Base-by-base conservation (phyloP, 2,888 invertebrate genomes). In the Brachyptera risi region DNA sequence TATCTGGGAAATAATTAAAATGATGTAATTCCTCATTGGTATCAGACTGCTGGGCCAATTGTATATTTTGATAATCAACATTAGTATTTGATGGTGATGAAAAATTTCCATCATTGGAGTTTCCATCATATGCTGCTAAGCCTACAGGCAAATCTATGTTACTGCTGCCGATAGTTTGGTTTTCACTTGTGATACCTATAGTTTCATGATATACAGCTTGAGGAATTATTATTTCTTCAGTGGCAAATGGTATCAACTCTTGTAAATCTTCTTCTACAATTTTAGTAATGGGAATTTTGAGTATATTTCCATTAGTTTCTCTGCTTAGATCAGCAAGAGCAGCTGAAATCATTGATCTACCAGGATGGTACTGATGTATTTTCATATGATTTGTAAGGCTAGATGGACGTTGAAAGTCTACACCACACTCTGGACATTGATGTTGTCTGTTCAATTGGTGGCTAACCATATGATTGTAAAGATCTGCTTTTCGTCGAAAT, bases 351-450 rank as follows among this genome's bases (percentile, higher is more conserved):
- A 54, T 54, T 3, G 35, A 31, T 54, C 54, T 54, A n/a, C 54
- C 54, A 19, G 54, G 54, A 54, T 54, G 54, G 37, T 54, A 54
- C 4, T 31, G 17, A 35, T 59, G 59, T 17, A 59, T 59, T 59
- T 59, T 69, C 70, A 74, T 71, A 59, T 77, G 77, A 7, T 69
- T 66, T 35, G 74, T 72, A 1, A 77, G 68, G 60, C 71, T 75
- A 1, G 69, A 67, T 61, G 75, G 75, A 0, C 74, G 72, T 24
- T 73, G 68, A 61, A 77, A 78, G 9, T 75, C 67, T 59, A 72
- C 73, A 1, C 76, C 75, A 49, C 78, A 78, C 9, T 71, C 73
- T 44, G 73, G 69, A 59, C 78, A 78, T 67, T 31, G 21, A 37
- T 59, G 40, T 13, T 50, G 59, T 17, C 50, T n/a, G 38, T 24